These are phyloP conservation scores for Drosophila littoralis DNA, from an alignment of 1,140 invertebrate species.

Conservation along the genomic window DNA sequence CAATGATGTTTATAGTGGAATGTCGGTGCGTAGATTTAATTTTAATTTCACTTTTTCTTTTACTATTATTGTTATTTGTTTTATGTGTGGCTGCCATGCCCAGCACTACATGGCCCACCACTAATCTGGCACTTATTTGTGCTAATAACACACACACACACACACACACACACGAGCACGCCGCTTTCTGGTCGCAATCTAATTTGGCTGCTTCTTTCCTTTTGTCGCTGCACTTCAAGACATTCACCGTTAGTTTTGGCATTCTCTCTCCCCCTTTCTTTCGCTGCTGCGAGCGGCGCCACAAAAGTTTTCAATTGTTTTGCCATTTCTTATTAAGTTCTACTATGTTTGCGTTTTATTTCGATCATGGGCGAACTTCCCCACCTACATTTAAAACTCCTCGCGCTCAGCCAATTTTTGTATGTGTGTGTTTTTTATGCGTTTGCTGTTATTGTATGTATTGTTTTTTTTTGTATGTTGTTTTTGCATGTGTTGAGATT, in stretches of 20 bases:
- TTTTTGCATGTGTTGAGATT: slow-evolving; percentile 81
- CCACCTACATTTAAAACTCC: slow-evolving; percentile 19
- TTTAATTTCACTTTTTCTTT: slow-evolving; percentile 55
- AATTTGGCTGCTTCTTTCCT: slow-evolving; percentile 7
- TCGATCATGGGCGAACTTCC: slow-evolving; percentile 32
- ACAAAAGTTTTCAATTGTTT: slow-evolving; percentile 52
- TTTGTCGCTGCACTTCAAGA: slow-evolving; percentile 17
- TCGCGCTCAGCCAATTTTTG: slow-evolving; percentile 54
- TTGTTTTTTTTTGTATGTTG: slow-evolving; percentile 30
- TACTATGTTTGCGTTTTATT: slow-evolving; percentile 17
- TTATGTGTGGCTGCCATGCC: slow-evolving; percentile 11
- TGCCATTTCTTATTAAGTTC: slow-evolving; percentile 63
- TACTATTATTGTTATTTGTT: slow-evolving; percentile 45
- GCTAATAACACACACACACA: slow-evolving; percentile 37
- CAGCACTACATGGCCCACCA: not conserved
- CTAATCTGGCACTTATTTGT: slow-evolving; percentile 39
- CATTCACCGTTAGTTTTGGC: slow-evolving; percentile 10
- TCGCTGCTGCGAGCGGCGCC: slow-evolving; percentile 30
- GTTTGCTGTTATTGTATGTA: slow-evolving; percentile 44
- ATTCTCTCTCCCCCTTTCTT: not conserved
- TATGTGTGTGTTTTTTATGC: slow-evolving; percentile 26
- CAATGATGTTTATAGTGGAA: slow-evolving; percentile 14
- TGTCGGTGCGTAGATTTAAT: slow-evolving; percentile 40
- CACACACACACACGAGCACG: not conserved
- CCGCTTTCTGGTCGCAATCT: slow-evolving; percentile 7